Conservation (phyloP, 2,797 vertebrate species). For the Orientallactaga sibirica region DNA sequence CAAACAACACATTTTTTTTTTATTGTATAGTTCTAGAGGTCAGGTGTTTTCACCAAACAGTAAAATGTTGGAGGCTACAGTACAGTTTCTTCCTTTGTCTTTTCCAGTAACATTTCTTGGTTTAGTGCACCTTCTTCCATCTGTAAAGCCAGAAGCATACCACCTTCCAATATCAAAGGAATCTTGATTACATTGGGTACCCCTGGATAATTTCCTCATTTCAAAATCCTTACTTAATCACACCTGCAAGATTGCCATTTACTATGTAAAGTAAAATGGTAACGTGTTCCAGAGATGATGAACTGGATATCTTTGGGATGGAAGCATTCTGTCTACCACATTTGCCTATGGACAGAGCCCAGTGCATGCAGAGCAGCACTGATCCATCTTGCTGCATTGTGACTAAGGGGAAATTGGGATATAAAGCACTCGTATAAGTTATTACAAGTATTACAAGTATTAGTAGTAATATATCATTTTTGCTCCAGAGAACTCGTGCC, state of each 20-base stretch:
- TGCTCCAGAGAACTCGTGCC: not conserved
- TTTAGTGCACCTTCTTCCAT: not conserved
- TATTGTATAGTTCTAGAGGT: not conserved
- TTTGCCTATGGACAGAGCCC: not conserved
- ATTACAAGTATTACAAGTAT: slow-evolving; percentile 8
- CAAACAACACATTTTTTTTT: not conserved
- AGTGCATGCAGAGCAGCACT: not conserved
- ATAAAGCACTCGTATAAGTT: slow-evolving; percentile 11
- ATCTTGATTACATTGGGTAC: not conserved
- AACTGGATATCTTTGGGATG: not conserved
- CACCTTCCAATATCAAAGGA: not conserved
- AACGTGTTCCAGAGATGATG: not conserved
- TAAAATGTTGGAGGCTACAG: not conserved
- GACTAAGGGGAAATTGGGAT: not conserved
- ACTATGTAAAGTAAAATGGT: not conserved
- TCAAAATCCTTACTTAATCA: not conserved
- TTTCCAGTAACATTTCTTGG: slow-evolving; percentile 12
- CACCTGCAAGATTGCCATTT: not conserved
- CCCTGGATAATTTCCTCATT: not conserved
- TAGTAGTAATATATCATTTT: not conserved
- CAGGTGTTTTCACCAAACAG: not conserved
- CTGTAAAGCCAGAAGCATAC: not conserved
- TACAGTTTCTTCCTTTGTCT: not conserved
- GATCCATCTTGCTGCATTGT: not conserved
- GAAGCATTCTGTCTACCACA: not conserved